Base-by-base conservation (phyloP, 2,888 invertebrate genomes). In the Dryocosmus kuriphilus region DNA sequence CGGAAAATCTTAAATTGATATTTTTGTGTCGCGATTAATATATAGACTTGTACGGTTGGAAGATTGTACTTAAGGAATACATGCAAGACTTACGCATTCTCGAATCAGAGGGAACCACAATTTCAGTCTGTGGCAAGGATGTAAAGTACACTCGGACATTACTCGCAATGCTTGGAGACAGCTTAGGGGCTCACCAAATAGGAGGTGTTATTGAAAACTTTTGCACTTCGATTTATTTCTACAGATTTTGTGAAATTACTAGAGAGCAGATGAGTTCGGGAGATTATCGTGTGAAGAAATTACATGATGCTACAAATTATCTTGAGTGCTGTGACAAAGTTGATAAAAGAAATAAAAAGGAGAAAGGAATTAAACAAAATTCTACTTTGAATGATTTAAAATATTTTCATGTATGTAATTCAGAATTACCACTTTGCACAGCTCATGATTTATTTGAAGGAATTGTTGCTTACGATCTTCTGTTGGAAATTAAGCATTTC, bases 371-470 rank as follows among this genome's bases (percentile, higher is more conserved):
- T 41, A 84, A 81, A 77, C 24, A 16, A 7, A 73, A 82, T 75
- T 86, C 84, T 9, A 32, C 77, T 62, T 76, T 85, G 86, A 79
- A 65, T 76, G 1, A 35, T 35, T 35, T 35, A 9, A 9, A 9
- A 9, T 9, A 82, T 80, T 86, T 65, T 81, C 82, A 85, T 61
- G 79, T 84, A 6, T 83, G 80, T 46, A 80, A 82, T 77, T 81
- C 84, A 61, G 83, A 76, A 51, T 76, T 35, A 8, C 55, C 73
- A 14, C 77, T 73, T 7, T 77, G 73, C 5, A 27, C 51, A 60
- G 84, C 83, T 7, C 84, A 85, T 78, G 85, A 85, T 78, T 27
- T 86, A 30, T 82, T 80, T 67, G 82, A 84, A 77, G 82, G 82
- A 1, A 46, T 85, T 41, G 46, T 83, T 46, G 78, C 57, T 51